Base-by-base conservation (phyloP, 2,888 invertebrate species). In the Agrochola circellaris region DNA sequence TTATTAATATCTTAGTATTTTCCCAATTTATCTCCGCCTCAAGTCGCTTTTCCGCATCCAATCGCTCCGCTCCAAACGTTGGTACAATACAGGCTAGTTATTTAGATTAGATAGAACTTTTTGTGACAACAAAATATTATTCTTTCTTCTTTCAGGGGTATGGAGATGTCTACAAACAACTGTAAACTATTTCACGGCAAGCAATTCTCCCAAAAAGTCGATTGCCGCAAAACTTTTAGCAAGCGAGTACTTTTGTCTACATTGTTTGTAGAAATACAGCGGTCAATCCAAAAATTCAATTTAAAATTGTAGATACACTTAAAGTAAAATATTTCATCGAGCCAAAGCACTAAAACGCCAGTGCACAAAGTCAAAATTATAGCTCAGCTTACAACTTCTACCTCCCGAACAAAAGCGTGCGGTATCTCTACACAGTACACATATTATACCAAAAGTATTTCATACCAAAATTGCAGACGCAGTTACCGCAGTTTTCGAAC, bases 401-500 rank as follows among this genome's bases (percentile, higher is more conserved):
- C 64, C 67, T 56, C 54, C 17, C 23, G 61, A 65, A 83, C 85
- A 85, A 85, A 65, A 82, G 82, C 81, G 45, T 58, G 65, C 79
- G 30, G 67, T 62, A 60, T 34, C 30, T 58, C 67, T 70, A 80
- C 71, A 81, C 71, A 60, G 64, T 73, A 85, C 71, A 85, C 73
- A 69, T 73, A 85, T 64, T 67, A 76, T 38, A 75, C 66, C 69
- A 66, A 81, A 79, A 77, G 74, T 74, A 86, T 88, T 78, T 87
- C 79, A 82, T 87, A 76, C 75, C 65, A 79, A 84, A 84, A 83
- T 85, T 85, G 82, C 71, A 82, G 70, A 82, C 82, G 42, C 61
- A 68, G 82, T 85, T 73, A 73, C 77, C 82, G 67, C 70, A 85
- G 82, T 74, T 75, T 86, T 82, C 77, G 58, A 83, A 75, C 77